Conservation (phyloP, 1,140 invertebrate genomes). For the Philotrypesis tridentata region DNA sequence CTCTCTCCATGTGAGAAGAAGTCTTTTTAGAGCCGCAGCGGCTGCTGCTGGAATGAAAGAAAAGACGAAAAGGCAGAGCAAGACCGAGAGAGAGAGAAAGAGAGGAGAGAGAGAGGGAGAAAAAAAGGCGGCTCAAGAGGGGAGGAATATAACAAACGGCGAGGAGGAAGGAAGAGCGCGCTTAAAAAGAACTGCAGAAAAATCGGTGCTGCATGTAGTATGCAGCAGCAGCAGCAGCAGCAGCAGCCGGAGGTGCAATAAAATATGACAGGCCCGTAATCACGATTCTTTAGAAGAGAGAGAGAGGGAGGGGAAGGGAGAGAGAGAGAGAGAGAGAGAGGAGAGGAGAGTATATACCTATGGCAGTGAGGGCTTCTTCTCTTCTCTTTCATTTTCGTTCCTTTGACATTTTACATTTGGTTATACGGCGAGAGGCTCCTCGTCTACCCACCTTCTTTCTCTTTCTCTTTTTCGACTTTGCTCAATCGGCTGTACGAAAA, state of each 20-base stretch:
- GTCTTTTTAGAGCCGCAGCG: constrained; percentile 1
- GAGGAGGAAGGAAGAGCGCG: constrained; percentile 32
- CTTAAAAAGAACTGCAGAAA: constrained; percentile 28
- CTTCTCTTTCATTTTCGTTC: constrained; percentile 45
- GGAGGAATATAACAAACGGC: constrained; percentile 33
- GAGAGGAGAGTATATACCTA: neutral
- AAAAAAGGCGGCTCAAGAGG: neutral
- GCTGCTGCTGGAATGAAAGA: constrained; percentile 5
- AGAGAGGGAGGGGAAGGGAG: neutral
- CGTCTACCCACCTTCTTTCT: neutral
- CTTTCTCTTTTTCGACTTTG: constrained; percentile 41
- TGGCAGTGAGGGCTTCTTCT: constrained; percentile 29
- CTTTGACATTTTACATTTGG: constrained; percentile 48
- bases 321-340: constrained; percentile 6
- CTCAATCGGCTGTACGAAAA: constrained; percentile 55
- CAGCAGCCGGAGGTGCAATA: constrained; percentile 56
- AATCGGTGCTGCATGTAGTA: constrained; percentile 24
- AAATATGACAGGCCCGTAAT: constrained; percentile 66
- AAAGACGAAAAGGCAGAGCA: constrained; percentile 22
- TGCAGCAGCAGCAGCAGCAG: constrained; percentile 40
- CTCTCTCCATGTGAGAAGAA: constrained; percentile 39
- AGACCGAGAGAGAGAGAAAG: neutral
- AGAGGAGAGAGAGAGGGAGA: neutral
- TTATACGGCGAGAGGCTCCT: constrained; percentile 9
- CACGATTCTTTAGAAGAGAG: constrained; percentile 57